Evolutionary conservation across 2,888 invertebrate species (phyloP).

Genomic region (Dysmachus trigonus): DNA sequence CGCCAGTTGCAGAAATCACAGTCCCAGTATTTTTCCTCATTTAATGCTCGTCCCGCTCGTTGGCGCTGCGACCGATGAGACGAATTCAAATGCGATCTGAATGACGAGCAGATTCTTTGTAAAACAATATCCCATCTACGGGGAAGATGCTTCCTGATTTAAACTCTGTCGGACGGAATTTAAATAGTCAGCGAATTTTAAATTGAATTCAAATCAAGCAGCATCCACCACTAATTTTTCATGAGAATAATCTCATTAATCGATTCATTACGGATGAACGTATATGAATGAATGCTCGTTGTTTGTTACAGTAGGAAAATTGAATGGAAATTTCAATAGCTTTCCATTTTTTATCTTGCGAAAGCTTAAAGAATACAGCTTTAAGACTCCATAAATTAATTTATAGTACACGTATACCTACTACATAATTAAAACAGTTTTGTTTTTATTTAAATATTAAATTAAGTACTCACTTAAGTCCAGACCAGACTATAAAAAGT

Average conservation of each 20-base stretch:
- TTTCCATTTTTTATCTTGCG: no score
- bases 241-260: not conserved
- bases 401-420: no score
- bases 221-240: not conserved
- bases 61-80: not conserved
- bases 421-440: no score
- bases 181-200: conserved; percentile 37
- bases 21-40: not conserved
- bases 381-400: no score
- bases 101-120: not conserved
- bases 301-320: not conserved
- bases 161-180: conserved; percentile 33
- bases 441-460: no score
- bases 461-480: no score
- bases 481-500: no score
- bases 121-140: conserved; percentile 1
- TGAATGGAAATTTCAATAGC: not conserved
- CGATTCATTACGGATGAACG: not conserved
- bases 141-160: not conserved
- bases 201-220: not conserved
- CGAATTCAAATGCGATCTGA: conserved; percentile 8
- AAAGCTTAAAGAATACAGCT: no score
- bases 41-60: not conserved
- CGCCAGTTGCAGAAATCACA: conserved; percentile 24
- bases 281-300: not conserved